Percentiles rank a stretch among this genome's conserved stretches.
Evolutionary conservation across 2,113 vertebrate genomes (phyloP).

Genomic region (Otocyon megalotis): DNA sequence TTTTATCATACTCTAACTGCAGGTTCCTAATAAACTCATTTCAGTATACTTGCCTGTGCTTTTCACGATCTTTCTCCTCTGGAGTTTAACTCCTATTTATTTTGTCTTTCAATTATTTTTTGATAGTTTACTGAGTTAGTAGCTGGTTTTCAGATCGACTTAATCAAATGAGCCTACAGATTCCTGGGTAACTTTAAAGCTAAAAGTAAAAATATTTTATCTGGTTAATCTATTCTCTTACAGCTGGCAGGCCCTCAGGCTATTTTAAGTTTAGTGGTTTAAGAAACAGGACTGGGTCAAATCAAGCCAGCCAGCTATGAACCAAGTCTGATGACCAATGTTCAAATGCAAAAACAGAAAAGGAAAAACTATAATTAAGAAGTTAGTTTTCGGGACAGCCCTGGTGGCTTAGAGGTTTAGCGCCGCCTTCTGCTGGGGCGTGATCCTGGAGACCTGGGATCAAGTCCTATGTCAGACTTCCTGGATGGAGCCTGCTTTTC

Average conservation of each 20-base stretch:
- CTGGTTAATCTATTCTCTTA: slow-evolving; percentile 33
- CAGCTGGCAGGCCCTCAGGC: background rate
- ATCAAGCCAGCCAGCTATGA: slow-evolving; percentile 35
- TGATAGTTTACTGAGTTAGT: slow-evolving; percentile 25
- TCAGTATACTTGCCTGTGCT: background rate
- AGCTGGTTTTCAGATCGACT: background rate
- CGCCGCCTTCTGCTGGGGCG: too few species aligned
- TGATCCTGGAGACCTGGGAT: too few species aligned
- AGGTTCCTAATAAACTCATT: background rate
- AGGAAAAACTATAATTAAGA: background rate
- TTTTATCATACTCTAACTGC: background rate
- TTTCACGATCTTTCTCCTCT: slow-evolving; percentile 13
- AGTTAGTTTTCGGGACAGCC: background rate
- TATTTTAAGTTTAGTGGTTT: slow-evolving; percentile 21
- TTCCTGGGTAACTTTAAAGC: background rate
- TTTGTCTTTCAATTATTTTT: slow-evolving; percentile 33
- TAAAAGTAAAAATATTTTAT: slow-evolving; percentile 50
- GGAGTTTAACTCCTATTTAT: background rate
- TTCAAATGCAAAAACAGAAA: slow-evolving; percentile 35
- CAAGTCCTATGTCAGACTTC: too few species aligned
- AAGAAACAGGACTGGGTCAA: slow-evolving; percentile 38
- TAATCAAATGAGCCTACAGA: background rate
- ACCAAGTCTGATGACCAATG: background rate
- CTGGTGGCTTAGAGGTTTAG: too few species aligned
- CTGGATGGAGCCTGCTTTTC: too few species aligned